Base-by-base conservation (phyloP, 2,888 invertebrate genomes). In the Spialia ferax region DNA sequence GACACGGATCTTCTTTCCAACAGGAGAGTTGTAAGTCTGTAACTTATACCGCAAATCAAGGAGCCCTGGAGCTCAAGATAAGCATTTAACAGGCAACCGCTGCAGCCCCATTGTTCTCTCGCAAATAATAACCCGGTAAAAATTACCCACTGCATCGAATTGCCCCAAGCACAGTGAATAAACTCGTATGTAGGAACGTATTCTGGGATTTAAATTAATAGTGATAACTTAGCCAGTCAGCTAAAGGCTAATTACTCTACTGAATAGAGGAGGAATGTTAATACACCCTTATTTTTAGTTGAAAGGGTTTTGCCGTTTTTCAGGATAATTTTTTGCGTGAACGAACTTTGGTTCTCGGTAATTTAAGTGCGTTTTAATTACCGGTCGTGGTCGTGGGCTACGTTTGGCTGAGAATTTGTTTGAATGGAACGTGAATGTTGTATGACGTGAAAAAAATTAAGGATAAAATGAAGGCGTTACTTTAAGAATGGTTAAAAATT, bases 41-140 rank as follows among this genome's bases (percentile, higher is more conserved):
- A 4, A 52, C 77, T 85, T 84, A 68, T 0, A 70, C 84, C 84
- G 77, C 65, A 38, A 48, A 66, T 68, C 69, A 72, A 83, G 80
- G 84, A 84, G 85, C 85, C 87, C 79, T 80, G 79, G 81, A 87
- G 84, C 79, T 79, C 81, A 85, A 90, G 91, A 91, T 91, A 90
- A 88, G 86, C 86, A 89, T 91, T 91, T 90, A 88, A 83, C 87
- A 89, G 89, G 88, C 85, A 83, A 76, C 77, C 74, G 81, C 78
- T 81, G 82, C 79, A 78, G 75, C 78, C 71, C 86, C 80, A 89
- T 91, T 89, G 91, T 89, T 88, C 77, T 73, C 77, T 75, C 79
- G 83, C 79, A 88, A 89, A 89, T 90, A 90, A 89, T 89, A 89
- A 90, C 82, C 75, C 72, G 77, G 77, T 76, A 86, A 88, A 88